A percentile compares a stretch with the other conserved stretches of the same genome.
Evolutionary conservation across 1,140 invertebrate genomes (phyloP).

Genomic region (Magallana angulata): DNA sequence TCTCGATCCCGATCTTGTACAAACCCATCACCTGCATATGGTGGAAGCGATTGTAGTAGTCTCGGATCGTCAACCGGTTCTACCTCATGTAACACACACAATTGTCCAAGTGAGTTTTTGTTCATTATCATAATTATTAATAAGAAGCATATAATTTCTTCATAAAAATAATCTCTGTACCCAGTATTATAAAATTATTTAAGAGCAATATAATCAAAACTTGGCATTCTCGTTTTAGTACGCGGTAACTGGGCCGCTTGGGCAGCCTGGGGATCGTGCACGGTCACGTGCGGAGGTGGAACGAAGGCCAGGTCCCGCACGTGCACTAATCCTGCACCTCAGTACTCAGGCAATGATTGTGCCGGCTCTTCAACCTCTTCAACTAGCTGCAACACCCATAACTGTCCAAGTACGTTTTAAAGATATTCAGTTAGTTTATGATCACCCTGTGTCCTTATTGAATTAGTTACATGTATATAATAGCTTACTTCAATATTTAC

Average conservation of each 20-base stretch:
- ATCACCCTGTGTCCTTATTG: no score
- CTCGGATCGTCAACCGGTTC: conserved; percentile 52
- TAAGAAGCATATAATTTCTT: no score
- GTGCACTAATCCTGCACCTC: conserved; percentile 62
- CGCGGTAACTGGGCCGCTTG: conserved; percentile 68
- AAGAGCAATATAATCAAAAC: no score
- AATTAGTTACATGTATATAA: no score
- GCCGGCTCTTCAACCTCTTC: conserved; percentile 38
- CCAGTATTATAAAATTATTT: no score
- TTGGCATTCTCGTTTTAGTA: background rate
- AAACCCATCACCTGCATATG: conserved; percentile 79
- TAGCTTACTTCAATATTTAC: no score
- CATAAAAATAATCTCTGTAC: no score
- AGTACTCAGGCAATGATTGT: conserved; percentile 63
- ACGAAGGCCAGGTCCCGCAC: conserved; percentile 49
- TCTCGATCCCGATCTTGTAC: conserved; percentile 83
- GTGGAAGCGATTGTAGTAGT: conserved; percentile 61
- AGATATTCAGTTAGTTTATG: no score
- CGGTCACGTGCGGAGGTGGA: conserved; percentile 63
- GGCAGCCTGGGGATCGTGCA: conserved; percentile 63
- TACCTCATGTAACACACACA: conserved; percentile 54
- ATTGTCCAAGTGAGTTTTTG: conserved; percentile 29
- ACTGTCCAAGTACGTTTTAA: background rate
- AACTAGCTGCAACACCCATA: conserved; percentile 1
- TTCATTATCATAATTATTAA: background rate